These are phyloP conservation scores for Limnephilus marmoratus DNA, from an alignment of 2,888 invertebrate genomes.

Conservation along the genomic window DNA sequence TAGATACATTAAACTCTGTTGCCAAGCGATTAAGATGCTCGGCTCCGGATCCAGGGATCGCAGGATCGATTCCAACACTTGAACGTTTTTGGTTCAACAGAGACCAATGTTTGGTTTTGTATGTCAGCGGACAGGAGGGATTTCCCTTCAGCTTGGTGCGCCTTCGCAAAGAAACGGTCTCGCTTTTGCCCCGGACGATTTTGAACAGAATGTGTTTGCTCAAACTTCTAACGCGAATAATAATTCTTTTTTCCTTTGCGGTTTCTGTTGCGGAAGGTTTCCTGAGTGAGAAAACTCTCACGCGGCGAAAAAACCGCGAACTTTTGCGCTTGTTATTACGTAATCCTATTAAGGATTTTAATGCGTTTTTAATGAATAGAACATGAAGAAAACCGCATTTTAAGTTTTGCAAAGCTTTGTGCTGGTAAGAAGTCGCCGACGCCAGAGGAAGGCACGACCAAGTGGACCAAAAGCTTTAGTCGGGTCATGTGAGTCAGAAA, in stretches of 20 bases:
- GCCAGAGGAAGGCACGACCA: neutral
- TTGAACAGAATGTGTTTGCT: slow-evolving; percentile 52
- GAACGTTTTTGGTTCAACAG: neutral
- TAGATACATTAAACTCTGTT: no score
- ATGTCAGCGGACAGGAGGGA: neutral
- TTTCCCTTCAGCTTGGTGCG: neutral
- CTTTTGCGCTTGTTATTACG: neutral
- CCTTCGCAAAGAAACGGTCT: slow-evolving; percentile 18
- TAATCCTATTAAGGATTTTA: slow-evolving; percentile 36
- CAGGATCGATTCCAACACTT: no score
- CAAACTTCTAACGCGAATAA: slow-evolving; percentile 61
- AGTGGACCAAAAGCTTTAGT: no score
- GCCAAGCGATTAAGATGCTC: no score
- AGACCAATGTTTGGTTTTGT: neutral
- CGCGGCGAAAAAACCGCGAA: neutral
- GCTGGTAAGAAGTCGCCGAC: neutral
- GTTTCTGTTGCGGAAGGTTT: slow-evolving; percentile 38
- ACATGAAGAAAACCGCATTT: neutral
- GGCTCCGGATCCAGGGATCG: no score
- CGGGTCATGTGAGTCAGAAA: no score
- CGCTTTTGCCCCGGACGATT: slow-evolving; percentile 39
- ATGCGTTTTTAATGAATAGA: slow-evolving; percentile 32
- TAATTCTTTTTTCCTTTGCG: slow-evolving; percentile 35
- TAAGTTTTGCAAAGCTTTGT: neutral
- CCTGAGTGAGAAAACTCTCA: slow-evolving; percentile 4